Evolutionary conservation across 2,797 vertebrate species (phyloP), one percentile per base, ranked within the genome.

Genomic region (Peromyscus nudipes): DNA sequence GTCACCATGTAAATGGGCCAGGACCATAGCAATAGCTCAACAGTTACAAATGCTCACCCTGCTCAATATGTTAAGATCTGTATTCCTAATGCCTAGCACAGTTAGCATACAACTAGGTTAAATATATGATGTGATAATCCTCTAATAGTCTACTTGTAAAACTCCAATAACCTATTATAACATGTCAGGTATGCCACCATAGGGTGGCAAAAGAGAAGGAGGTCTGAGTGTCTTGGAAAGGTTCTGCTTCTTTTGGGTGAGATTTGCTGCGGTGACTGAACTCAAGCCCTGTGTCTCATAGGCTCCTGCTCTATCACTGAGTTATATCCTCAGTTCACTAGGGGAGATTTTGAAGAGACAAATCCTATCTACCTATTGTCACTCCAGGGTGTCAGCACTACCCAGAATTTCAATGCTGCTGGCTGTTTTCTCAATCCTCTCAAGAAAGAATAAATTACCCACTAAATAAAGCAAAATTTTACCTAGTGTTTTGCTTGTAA

Each of bases 401-500:
- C 29, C 1, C 25, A 69, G 29, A 14, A 75, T 55, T 46, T 69
- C 49, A 60, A 11, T 64, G 84, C 12, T 55, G 17, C n/a, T 77
- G n/a, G 57, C 62, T 86, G 27, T 67, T 87, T 90, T 25, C 27
- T 85, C 21, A 40, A 4, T 2, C 9, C 17, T 89, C 49, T 37
- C 43, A 95, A 82, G 37, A 76, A 65, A 83, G 31, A 89, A 67
- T 49, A 88, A 57, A 84, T 86, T 65, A 84, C 57, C 13, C 46
- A 40, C 23, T 65, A 90, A 93, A 31, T 57, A 88, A 97, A 65
- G 25, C 14, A 82, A 67, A 52, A 57, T 52, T n/a, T 16, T 25
- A 71, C 60, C 9, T 91, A 9, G 27, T 87, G 31, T 84, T 89
- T 94, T 88, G 34, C 19, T 75, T 95, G 1, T 71, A 73, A 60